Base-by-base conservation (phyloP, 2,888 invertebrate species). In the Schizotus pectinicornis region DNA sequence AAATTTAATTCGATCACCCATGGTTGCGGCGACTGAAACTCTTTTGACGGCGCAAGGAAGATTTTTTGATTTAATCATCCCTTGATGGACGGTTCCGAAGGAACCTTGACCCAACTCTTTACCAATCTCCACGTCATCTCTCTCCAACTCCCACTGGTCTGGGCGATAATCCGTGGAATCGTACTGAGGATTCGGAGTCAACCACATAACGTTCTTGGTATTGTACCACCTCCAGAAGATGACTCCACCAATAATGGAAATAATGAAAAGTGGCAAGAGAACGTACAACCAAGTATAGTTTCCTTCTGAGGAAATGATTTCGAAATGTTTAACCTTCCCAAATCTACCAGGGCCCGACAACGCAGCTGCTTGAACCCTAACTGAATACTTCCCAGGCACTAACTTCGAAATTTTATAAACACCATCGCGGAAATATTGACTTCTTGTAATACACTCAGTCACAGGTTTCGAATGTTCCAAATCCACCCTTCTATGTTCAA, bases 51-150 rank as follows among this genome's bases (percentile, higher is more conserved):
- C 88, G 67, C 86, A 86, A 0, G 78, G 76, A 1, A 75, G 66
- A 11, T 75, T 77, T 54, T 69, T 72, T 3, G 74, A 82, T 72
- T 70, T 80, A 3, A 84, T 75, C 3, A 81, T 71, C 0, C 89
- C 90, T 65, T 83, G 83, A 68, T 85, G 87, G 0, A 92, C 91
- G 81, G 85, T 86, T 1, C 91, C 91, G 76, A 92, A 92, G 3
- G 88, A 86, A 1, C 91, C 91, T 60, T 87, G 81, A 0, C 91
- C 91, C 9, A 91, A 77, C 53, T 81, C 81, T 41, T 81, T 77
- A 3, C 82, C 64, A 9, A 72, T 51, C 43, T 82, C 80, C 1
- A 91, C 79, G 64, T 85, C 84, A 3, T 84, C 83, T 14, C 87
- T 74, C 0, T 82, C 79, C 22, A 89, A 83, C 76, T 91, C 91